phyloP scores from a whole-genome alignment of 2,888 invertebrate genomes.

The Molanna angustata region DNA sequence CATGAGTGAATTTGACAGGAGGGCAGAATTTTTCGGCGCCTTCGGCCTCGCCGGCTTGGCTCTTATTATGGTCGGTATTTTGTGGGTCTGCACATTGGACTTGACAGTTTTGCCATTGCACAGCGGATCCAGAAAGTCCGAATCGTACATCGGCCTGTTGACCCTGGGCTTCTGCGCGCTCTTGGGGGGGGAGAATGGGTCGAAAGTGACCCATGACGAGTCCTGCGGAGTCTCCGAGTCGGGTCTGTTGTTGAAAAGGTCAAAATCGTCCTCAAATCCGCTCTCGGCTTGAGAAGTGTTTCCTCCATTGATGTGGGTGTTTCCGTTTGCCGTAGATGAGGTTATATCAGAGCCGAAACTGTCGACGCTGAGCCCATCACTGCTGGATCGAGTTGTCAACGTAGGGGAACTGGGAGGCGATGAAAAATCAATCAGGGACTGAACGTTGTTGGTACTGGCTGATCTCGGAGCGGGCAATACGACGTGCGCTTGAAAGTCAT shows the following conservation, averaged over 20 bases:
- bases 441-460: slow-evolving; percentile 36
- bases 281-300: slow-evolving; percentile 72
- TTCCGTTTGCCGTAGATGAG: slow-evolving; percentile 53
- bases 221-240: slow-evolving; percentile 49
- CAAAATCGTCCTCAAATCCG: slow-evolving; percentile 83
- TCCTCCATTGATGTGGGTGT: slow-evolving; percentile 55
- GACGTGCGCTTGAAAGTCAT: slow-evolving; percentile 24
- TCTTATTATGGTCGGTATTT: slow-evolving; percentile 74
- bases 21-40: slow-evolving; percentile 51
- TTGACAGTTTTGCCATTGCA: slow-evolving; percentile 51
- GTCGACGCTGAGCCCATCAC: slow-evolving; percentile 71
- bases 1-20: slow-evolving; percentile 58
- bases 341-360: slow-evolving; percentile 75
- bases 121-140: slow-evolving; percentile 58
- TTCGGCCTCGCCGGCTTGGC: slow-evolving; percentile 60
- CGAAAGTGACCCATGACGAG: slow-evolving; percentile 53
- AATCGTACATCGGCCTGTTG: slow-evolving; percentile 57
- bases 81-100: slow-evolving; percentile 44
- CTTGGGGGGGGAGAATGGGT: slow-evolving; percentile 56
- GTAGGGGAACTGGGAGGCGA: slow-evolving; percentile 74
- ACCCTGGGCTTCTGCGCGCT: slow-evolving; percentile 40
- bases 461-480: slow-evolving; percentile 34
- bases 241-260: slow-evolving; percentile 56
- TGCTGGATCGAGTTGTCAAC: slow-evolving; percentile 69
- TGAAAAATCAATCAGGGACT: slow-evolving; percentile 66